Conservation (phyloP, 2,888 invertebrate genomes). For the Euplagia quadripunctaria region DNA sequence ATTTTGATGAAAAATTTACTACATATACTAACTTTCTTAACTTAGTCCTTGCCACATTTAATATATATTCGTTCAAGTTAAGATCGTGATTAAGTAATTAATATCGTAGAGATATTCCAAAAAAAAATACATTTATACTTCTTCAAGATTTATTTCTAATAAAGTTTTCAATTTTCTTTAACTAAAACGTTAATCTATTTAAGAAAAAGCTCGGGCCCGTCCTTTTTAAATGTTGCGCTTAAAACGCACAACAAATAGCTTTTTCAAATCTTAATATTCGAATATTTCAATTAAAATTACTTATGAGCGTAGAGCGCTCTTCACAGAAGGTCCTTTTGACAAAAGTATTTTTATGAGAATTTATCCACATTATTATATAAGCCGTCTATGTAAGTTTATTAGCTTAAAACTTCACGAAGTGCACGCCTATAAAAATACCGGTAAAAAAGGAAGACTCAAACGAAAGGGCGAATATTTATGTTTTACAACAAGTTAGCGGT, state of each 20-base stretch:
- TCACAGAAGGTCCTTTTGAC: no score
- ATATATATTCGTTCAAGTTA: no score
- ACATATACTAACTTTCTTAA: no score
- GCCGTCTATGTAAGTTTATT: background rate
- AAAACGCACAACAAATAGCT: no score
- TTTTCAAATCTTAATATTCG: no score
- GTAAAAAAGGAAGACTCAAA: slow-evolving; percentile 23
- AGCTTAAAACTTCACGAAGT: background rate
- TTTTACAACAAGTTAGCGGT: slow-evolving; percentile 36
- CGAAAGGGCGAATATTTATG: slow-evolving; percentile 32
- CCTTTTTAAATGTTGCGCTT: no score
- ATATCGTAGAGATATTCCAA: no score
- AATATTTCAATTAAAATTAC: no score
- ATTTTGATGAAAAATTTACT: background rate
- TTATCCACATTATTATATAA: background rate
- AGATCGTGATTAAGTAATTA: no score
- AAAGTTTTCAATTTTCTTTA: background rate
- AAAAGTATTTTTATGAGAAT: no score
- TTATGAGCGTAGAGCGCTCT: no score
- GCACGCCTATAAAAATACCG: background rate
- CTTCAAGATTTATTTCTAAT: background rate
- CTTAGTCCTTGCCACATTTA: no score
- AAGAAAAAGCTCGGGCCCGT: background rate
- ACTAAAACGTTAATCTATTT: background rate
- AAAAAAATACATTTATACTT: background rate